Evolutionary conservation across 2,797 vertebrate species (phyloP), one percentile per base, ranked within the genome.

Genomic region (Hypotaenidia philippensis): DNA sequence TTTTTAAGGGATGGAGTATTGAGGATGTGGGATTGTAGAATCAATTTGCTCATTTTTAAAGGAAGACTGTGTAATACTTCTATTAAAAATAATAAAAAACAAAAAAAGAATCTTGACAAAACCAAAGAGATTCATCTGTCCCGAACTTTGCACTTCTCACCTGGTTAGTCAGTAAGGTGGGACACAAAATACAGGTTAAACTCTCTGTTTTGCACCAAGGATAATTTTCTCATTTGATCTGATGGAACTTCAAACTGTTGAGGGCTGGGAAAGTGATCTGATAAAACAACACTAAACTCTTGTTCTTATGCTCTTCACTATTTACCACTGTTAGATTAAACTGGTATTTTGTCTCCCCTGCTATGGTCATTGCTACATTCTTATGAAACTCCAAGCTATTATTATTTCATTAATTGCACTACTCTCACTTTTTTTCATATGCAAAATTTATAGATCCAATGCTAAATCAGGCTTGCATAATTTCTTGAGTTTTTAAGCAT

Each of bases 401-500:
- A 20, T 4, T 45, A 26, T 5, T 87, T 72, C 27, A 11, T 57
- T 60, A n/a, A 86, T 68, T 45, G 11, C 2, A 64, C 26, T 8
- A 47, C 1, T 50, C 14, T 74, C 22, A 25, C 5, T 34, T 80
- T 91, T 80, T 91, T 66, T 45, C 27, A n/a, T 29, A 14, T 0
- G 1, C 25, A 64, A 53, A 6, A 6, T 9, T 1, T 20, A 11
- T 38, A 36, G 4, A n/a, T 45, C 13, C 16, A 25, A 13, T n/a
- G 5, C 0, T n/a, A 34, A 68, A 52, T 69, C 15, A 27, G 4
- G 27, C 4, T 57, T 69, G 5, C 55, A 44, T 32, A 60, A 41
- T 75, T 79, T 36, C 22, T 76, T 9, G 9, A 47, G 10, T 10
- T 20, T 47, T 79, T 80, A 55, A 44, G 0, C 5, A 10, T 34